Evolutionary conservation across 2,797 vertebrate genomes (phyloP), one percentile per base, ranked within the genome.

Genomic region (Dryobates pubescens): DNA sequence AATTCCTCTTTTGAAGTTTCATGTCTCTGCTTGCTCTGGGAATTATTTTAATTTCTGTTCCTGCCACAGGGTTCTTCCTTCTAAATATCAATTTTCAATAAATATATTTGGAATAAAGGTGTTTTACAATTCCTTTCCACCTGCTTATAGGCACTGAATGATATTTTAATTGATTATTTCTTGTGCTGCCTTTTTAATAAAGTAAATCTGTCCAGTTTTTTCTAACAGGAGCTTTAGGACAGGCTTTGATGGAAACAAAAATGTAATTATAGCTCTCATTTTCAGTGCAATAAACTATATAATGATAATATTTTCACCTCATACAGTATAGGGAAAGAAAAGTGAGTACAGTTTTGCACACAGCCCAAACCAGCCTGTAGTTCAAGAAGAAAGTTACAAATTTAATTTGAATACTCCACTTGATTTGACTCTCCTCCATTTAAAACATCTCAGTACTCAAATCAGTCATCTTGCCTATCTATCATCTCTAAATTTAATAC

Each of bases 1-100:
- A 36, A 57, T 90, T 36, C 32, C 3, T 23, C 53, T 76, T 93
- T 84, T 84, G 57, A 90, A 90, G 58, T 92, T 63, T 67, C 57
- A 36, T 58, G 13, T 61, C 75, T 77, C 20, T 61, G 8, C 56
- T 83, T 86, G 36, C 73, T 89, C 77, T 86, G 43, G 53, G 29
- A 92, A 74, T 82, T 78, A 79, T 43, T 90, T 71, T 59, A 76
- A 57, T 84, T 91, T 84, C 65, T 82, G 7, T 58, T 76, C 45
- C 56, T 86, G 65, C 51, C 45, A 57, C 51, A 41, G 64, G 38
- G 8, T 29, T 82, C 27, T 82, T 78, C 32, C 36, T 68, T 79
- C 38, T 68, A 79, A 88, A 75, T 77, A 70, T 30, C 29, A 12
- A 57, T 51, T 87, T 68, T 69, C 47, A 85, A 70, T 47, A 77